phyloP scores from a whole-genome alignment of 2,113 vertebrate genomes.

The Macroglossus sobrinus region DNA sequence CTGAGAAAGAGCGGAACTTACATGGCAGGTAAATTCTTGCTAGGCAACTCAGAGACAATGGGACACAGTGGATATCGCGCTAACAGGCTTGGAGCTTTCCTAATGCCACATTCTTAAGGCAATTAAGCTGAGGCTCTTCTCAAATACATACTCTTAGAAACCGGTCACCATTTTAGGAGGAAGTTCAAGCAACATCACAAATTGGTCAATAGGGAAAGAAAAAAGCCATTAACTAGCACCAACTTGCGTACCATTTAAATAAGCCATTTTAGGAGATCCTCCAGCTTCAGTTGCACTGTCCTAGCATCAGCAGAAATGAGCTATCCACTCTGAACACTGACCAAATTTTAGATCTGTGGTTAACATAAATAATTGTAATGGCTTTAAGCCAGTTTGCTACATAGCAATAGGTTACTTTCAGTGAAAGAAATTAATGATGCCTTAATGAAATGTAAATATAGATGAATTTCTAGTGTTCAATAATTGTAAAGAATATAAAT shows the following conservation, averaged over 20 bases:
- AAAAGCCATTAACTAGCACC: not conserved
- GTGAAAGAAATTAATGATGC: not conserved
- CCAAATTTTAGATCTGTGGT: constrained; percentile 31
- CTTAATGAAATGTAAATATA: not conserved
- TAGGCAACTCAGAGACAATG: no score
- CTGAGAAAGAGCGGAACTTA: no score
- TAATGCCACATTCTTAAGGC: no score
- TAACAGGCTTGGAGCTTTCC: no score
- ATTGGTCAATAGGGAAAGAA: not conserved
- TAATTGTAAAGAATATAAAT: not conserved
- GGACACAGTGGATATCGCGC: no score
- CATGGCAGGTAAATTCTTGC: no score
- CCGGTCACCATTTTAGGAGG: not conserved
- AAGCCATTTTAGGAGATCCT: not conserved
- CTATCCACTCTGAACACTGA: not conserved
- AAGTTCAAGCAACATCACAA: not conserved
- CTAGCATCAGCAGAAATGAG: not conserved
- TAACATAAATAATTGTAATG: not conserved
- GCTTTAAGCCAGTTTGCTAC: not conserved
- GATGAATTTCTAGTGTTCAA: not conserved
- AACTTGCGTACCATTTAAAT: not conserved
- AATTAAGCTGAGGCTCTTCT: not conserved
- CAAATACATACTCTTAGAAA: not conserved
- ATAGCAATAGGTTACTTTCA: not conserved
- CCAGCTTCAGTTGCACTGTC: not conserved